Base-by-base conservation (phyloP, 2,888 invertebrate genomes). In the Trissoscelio sp. region DNA sequence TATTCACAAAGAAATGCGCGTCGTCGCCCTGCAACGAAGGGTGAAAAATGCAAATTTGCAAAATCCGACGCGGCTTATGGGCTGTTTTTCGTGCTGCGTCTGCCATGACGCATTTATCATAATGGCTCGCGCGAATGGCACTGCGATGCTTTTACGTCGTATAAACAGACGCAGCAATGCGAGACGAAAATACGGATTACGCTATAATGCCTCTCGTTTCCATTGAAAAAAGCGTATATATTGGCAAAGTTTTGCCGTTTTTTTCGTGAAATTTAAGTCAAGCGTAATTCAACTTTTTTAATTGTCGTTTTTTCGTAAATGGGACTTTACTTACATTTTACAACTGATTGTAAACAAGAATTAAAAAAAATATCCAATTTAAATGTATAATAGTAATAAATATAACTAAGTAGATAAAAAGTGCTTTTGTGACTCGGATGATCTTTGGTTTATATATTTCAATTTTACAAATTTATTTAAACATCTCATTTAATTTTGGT, bases 11-110 rank as follows among this genome's bases (percentile, higher is more conserved):
- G 69, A 78, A 81, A 58, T 60, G n/a, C 64, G 48, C 83, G 31
- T 75, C 73, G 69, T 20, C 18, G 62, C 64, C 44, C 81, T 73
- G 18, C 51, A 66, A 34, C 44, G 75, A 57, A 81, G 78, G 55
- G 81, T 77, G 83, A 81, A 83, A 82, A 83, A 79, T 82, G 74
- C 82, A 81, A 80, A 84, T 86, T 81, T 79, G 84, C 84, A 82
- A 84, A 73, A 81, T 81, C 70, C 78, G 44, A 67, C 72, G 37
- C 44, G 39, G 72, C 67, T 81, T 77, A 77, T 51, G 53, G 55
- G 39, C 81, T 81, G 78, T 81, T 81, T 81, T 81, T 78, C 70
- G 44, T 44, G 58, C 67, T 57, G 69, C 69, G 53, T 78, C 69
- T 81, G 78, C 55, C 70, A 70, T 64, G 67, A 51, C 58, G 69